Evolutionary conservation across 2,888 invertebrate species (phyloP), one percentile per base, ranked within the genome.

Genomic region (Standfussiana lucernea): DNA sequence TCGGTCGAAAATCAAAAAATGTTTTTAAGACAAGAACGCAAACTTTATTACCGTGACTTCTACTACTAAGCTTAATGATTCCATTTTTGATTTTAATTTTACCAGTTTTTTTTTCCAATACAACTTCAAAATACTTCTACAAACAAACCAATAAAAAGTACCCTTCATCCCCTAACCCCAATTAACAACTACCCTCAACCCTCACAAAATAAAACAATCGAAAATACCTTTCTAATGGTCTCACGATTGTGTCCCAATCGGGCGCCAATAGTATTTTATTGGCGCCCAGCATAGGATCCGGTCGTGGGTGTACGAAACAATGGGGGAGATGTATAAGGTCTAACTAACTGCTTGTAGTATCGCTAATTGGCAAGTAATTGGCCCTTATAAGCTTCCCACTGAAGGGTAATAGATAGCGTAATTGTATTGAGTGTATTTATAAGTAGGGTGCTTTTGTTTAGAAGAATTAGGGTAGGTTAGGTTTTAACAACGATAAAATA

Each of bases 291-390:
- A 42, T 42, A 81, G 65, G 81, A 80, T 56, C 15, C 47, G 47
- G 50, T 18, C 3, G 24, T 13, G 42, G 59, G 59, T 62, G 64
- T 42, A 73, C 15, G 24, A 74, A 72, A 86, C 86, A 85, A 86
- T 79, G 73, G 85, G 59, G 50, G 75, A 75, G 61, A 77, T 76
- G 77, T 76, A 56, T 69, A 77, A 76, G 87, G 79, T 80, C 77
- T 78, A 81, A 82, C 78, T 86, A 88, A 86, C 84, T 81, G 82
- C 75, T 84, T 82, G 82, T 86, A 84, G 84, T 86, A 87, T 87
- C 86, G 79, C 86, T 87, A 87, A 87, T 87, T 88, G 86, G 80
- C 80, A 77, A 80, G 79, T 84, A 87, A 87, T 87, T 87, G 82
- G 82, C 82, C 79, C 77, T 79, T 82, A 73, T 82, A 88, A 84